Percentiles rank a stretch among this genome's conserved stretches.
phyloP scores from a whole-genome alignment of 2,113 vertebrate species.

The Callorhinus ursinus region DNA sequence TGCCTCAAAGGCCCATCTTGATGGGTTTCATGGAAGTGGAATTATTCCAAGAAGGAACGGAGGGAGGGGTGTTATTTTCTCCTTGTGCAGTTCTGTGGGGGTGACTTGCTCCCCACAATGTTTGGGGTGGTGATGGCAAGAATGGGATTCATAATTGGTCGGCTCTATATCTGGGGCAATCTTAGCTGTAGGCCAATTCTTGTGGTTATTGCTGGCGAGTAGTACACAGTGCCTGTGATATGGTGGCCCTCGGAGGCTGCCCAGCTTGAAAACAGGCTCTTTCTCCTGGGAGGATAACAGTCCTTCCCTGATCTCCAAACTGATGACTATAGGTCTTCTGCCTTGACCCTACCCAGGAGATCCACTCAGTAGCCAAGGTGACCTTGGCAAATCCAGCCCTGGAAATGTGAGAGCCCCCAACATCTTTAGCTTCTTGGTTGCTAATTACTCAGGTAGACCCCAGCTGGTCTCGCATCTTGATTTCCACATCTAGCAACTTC shows the following conservation, averaged over 20 bases:
- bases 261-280: not conserved
- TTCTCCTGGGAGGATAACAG: not conserved
- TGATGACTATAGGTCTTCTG: not conserved
- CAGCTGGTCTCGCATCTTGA: not conserved
- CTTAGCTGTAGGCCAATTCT: accelerated
- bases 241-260: no score
- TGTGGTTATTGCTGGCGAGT: not conserved
- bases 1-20: not conserved
- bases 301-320: not conserved
- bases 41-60: not conserved
- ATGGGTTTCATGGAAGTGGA: not conserved
- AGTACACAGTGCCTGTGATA: accelerated
- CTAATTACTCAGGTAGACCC: not conserved
- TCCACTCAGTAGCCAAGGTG: not conserved
- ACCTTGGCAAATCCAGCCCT: not conserved
- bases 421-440: no score
- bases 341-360: not conserved
- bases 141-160: not conserved
- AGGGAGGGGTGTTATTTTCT: not conserved
- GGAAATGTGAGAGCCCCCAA: not conserved
- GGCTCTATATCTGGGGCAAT: not conserved
- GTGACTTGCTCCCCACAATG: not conserved
- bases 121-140: not conserved
- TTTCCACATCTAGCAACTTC: not conserved
- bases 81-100: not conserved